A percentile compares a stretch with the other conserved stretches of the same genome.
phyloP scores from a whole-genome alignment of 2,797 vertebrate genomes.

The Chloroceryle inda region DNA sequence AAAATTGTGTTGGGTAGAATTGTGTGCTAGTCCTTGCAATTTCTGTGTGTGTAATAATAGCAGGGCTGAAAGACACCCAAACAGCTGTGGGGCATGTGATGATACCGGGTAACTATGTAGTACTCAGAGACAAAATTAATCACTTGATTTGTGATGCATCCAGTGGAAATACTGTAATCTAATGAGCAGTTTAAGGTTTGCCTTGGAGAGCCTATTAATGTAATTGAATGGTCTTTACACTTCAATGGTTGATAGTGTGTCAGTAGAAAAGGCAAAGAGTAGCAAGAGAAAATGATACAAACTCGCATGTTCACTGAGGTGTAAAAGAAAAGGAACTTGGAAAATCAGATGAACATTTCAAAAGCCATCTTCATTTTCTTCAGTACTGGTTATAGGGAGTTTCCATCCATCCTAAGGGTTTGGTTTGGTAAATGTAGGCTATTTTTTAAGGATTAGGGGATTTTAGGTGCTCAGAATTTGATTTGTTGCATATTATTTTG shows the following conservation, averaged over 20 bases:
- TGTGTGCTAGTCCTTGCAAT: background rate
- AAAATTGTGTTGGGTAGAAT: background rate
- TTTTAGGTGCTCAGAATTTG: constrained; percentile 75
- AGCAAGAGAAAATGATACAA: background rate
- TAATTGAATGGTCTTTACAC: background rate
- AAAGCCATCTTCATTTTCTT: constrained; percentile 31
- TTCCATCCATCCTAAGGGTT: constrained; percentile 30
- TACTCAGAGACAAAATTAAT: background rate
- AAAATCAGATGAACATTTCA: constrained; percentile 49
- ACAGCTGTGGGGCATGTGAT: background rate
- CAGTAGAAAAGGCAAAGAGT: constrained; percentile 47
- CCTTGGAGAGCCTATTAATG: background rate
- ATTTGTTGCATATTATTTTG: constrained; percentile 74
- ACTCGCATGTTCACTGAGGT: constrained; percentile 19
- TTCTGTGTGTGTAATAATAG: background rate
- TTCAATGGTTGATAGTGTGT: constrained; percentile 2
- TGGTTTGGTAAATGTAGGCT: constrained; percentile 56
- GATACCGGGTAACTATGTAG: background rate
- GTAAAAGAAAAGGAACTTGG: constrained; percentile 64
- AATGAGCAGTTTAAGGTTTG: constrained; percentile 2
- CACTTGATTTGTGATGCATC: constrained; percentile 1
- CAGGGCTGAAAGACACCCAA: background rate
- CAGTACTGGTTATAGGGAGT: background rate
- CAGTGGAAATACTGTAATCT: constrained; percentile 20
- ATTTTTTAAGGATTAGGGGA: constrained; percentile 67